Percentiles rank a stretch among this genome's conserved stretches.
phyloP scores from a whole-genome alignment of 2,888 invertebrate species.

The Syrista parreyssii region DNA sequence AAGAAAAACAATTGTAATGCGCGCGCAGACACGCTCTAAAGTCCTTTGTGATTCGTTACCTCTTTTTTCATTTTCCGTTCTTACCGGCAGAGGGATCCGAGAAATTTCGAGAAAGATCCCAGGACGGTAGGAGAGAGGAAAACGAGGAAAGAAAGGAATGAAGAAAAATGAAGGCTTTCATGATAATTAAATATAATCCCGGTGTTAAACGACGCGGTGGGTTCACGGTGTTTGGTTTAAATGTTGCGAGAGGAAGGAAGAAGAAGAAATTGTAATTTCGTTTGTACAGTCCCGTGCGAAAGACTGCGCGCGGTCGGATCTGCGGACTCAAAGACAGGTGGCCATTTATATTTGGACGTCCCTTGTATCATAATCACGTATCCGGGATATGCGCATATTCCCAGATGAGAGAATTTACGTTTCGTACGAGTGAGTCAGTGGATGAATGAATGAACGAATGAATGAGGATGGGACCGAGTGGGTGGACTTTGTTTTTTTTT shows the following conservation, averaged over 20 bases:
- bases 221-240: not conserved
- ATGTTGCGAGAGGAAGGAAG: too few relatives aligned
- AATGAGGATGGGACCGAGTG: not conserved
- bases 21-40: not conserved
- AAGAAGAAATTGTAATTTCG: not conserved
- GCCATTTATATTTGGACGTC: slow-evolving; percentile 55
- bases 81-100: not conserved
- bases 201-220: not conserved
- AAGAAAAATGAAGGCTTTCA: not conserved
- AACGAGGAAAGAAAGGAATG: not conserved
- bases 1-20: not conserved
- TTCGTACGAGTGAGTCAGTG: not conserved
- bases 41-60: not conserved
- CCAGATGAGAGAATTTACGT: not conserved
- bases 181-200: not conserved
- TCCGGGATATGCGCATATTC: not conserved
- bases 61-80: not conserved
- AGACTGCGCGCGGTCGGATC: not conserved
- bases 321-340: slow-evolving; percentile 31
- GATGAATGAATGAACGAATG: not conserved
- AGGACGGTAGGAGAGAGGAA: not conserved
- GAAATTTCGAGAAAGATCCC: not conserved
- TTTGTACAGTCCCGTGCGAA: too few relatives aligned
- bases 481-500: not conserved
- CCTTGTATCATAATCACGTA: slow-evolving; percentile 45